Conservation (phyloP, 2,888 invertebrate genomes). For the Troides aeacus region DNA sequence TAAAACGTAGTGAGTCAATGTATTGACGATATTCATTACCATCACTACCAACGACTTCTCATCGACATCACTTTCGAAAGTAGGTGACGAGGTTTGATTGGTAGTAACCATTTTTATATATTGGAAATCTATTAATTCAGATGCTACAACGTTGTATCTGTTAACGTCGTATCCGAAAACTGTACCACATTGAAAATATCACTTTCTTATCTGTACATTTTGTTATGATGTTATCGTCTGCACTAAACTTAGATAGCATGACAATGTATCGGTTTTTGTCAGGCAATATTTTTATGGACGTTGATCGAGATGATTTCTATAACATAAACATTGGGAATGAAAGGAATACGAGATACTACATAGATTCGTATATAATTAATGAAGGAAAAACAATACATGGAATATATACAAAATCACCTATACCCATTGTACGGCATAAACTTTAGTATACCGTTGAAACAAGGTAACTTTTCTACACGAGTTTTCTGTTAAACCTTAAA, state of each 20-base stretch:
- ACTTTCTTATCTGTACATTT: conserved; percentile 7
- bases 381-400: too few relatives aligned
- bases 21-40: conserved; percentile 31
- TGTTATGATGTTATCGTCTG: conserved; percentile 11
- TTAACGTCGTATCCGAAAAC: not conserved
- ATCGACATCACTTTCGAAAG: conserved; percentile 1
- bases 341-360: too few relatives aligned
- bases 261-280: conserved; percentile 5
- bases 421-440: too few relatives aligned
- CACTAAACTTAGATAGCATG: conserved; percentile 18
- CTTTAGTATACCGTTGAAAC: too few relatives aligned
- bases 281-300: not conserved
- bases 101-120: conserved; percentile 4
- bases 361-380: too few relatives aligned
- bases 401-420: too few relatives aligned
- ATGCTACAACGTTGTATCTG: conserved; percentile 1
- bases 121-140: not conserved
- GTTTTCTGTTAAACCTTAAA: too few relatives aligned
- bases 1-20: conserved; percentile 36
- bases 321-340: too few relatives aligned
- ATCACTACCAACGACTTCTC: conserved; percentile 26
- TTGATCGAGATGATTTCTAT: too few relatives aligned
- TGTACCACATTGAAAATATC: conserved; percentile 10
- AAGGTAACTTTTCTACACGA: too few relatives aligned
- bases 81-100: not conserved